A percentile compares a stretch with the other conserved stretches of the same genome.
These are phyloP conservation scores for Mesorhabditis belari DNA, from an alignment of 2,888 invertebrate species.

Conservation along the genomic window DNA sequence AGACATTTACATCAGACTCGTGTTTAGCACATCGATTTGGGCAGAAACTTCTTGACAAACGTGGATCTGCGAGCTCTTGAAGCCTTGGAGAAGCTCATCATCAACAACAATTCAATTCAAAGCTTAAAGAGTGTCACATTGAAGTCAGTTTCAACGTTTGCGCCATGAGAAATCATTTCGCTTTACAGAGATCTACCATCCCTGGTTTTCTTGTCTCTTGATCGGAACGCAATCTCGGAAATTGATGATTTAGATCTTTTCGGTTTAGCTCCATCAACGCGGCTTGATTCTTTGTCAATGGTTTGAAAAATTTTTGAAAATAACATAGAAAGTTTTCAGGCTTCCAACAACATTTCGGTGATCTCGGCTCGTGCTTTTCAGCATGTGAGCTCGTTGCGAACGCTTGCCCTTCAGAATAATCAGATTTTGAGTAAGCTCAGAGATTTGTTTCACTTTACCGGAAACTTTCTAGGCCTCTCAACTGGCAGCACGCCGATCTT, in stretches of 20 bases:
- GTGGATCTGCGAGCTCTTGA: slow-evolving; percentile 22
- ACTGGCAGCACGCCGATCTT: slow-evolving; percentile 35
- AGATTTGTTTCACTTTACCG: slow-evolving; percentile 1
- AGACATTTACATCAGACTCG: background rate
- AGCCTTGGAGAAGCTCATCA: slow-evolving; percentile 36
- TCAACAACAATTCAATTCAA: slow-evolving; percentile 47
- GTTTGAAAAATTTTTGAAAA: slow-evolving; percentile 29
- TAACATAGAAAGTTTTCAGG: too few relatives aligned
- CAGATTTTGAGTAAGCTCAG: slow-evolving; percentile 8
- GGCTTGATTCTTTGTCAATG: slow-evolving; percentile 20
- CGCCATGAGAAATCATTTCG: background rate
- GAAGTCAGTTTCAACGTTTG: too few relatives aligned
- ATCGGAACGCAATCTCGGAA: slow-evolving; percentile 30
- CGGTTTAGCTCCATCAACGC: slow-evolving; percentile 17
- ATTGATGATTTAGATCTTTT: slow-evolving; percentile 38
- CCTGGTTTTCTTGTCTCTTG: slow-evolving; percentile 31
- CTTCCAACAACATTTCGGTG: slow-evolving; percentile 3
- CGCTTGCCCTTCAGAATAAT: slow-evolving; percentile 27
- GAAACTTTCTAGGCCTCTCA: slow-evolving; percentile 6
- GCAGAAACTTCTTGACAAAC: background rate
- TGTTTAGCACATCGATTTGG: background rate
- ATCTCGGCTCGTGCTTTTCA: slow-evolving; percentile 21
- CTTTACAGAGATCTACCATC: slow-evolving; percentile 28
- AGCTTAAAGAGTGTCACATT: slow-evolving; percentile 24
- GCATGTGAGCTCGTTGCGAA: slow-evolving; percentile 13